Base-by-base conservation (phyloP, 2,113 vertebrate species). In the Dolichotis patagonum region DNA sequence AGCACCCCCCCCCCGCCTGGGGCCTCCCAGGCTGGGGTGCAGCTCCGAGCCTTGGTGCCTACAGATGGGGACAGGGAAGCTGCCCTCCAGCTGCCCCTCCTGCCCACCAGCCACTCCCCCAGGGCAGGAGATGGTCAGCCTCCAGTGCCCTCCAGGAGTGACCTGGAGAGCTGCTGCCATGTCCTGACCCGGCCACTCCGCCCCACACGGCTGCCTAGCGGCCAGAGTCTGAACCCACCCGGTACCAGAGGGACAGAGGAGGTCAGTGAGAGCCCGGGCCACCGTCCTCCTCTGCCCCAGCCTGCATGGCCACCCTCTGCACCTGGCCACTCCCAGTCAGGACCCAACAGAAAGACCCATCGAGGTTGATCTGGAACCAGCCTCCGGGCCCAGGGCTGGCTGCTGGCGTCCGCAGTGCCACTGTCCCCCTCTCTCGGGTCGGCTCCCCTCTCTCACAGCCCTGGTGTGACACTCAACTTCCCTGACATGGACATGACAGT, bases 291-390 rank as follows among this genome's bases (percentile, higher is more conserved):
- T 35, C 65, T 32, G 30, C 65, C 62, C 30, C 32, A 2, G 65
- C 63, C 67, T 26, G 5, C 0, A 19, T 24, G 24, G 3, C 24
- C 73, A 8, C 2, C 71, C 22, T 46, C 3, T 0, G 38, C n/a
- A 0, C 3, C 82, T 3, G 30, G 30, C 43, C 11, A 20, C 41
- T 78, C 52, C 38, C 17, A 60, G 52, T 69, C 75, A 52, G 32
- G 26, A 52, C 10, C 7, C 11, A 4, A 24, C 22, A 67, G 41
- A 60, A 10, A 54, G 63, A 38, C 80, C 41, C 62, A 11, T 19
- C 16, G 14, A 82, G 38, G 58, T 71, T 4, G 19, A 26, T 20
- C 65, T 20, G 20, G 4, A 5, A 9, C 26, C 28, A 10, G 46
- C 73, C 20, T 20, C 24, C 30, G 52, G 24, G 49, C 26, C 62